Evolutionary conservation across 2,888 invertebrate genomes (phyloP), one percentile per base, ranked within the genome.

Genomic region (Cetonia aurata): DNA sequence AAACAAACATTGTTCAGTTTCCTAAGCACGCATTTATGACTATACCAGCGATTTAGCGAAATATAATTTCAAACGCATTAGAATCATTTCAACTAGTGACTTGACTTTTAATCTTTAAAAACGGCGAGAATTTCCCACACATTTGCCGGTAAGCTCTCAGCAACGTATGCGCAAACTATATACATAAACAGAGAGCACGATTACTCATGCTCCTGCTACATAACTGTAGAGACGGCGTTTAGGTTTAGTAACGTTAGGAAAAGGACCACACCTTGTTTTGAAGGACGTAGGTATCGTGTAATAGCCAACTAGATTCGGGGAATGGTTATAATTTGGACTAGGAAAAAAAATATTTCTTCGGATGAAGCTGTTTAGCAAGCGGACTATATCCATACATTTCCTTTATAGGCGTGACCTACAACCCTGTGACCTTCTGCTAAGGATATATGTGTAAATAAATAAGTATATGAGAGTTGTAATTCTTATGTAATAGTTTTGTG

Each of bases 31-130:
- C n/a, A n/a, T n/a, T n/a, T n/a, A n/a, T n/a, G n/a, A n/a, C n/a
- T n/a, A n/a, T n/a, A 4, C 25, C 25, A 25, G 4, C 25, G 25
- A 25, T 25, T 25, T 1, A 25, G 4, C 25, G 4, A 25, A 25
- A 25, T 3, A 25, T 4, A 25, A 25, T 25, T 25, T 25, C 25
- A 25, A 25, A 37, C 37, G 37, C 37, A 37, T 37, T 37, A 37
- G 10, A 37, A 6, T 41, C 12, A 19, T 6, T 33, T 25, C 50
- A 65, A 15, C 4, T 37, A 52, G 10, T 15, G 41, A 10, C 19
- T 19, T 65, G 62, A 65, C 62, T 65, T 65, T 52, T 65, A 65
- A 65, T 50, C 62, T 65, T 65, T 65, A 57, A 57, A 57, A 57
- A 42, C 25, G 42, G 6, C 33, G n/a, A 15, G 10, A 52, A 52